A percentile compares a stretch with the other conserved stretches of the same genome.
phyloP scores from a whole-genome alignment of 37 sponge, comb jelly and placozoan genomes.

The Eunapius fragilis region DNA sequence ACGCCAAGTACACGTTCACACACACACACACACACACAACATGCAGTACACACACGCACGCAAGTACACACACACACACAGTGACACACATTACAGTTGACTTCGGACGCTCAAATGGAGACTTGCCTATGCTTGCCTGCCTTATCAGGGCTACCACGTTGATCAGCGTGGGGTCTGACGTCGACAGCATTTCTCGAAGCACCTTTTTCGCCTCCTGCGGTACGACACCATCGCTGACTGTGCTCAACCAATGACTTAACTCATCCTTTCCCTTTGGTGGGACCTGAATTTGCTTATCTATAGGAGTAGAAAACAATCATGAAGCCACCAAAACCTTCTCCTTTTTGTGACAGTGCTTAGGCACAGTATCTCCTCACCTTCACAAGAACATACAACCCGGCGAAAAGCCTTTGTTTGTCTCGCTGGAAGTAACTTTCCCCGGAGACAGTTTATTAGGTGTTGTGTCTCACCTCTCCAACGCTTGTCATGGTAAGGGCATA shows the following conservation, averaged over 20 bases:
- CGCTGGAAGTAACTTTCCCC: background rate
- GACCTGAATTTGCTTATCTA: background rate
- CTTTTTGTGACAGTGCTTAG: too few species aligned
- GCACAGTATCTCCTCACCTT: too few species aligned
- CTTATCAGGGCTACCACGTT: background rate
- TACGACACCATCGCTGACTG: background rate
- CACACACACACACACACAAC: too few species aligned
- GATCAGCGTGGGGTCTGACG: background rate
- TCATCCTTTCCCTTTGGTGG: background rate
- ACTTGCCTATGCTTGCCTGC: background rate
- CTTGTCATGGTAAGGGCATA: constrained; percentile 16
- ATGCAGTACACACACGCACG: background rate
- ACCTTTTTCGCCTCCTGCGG: background rate
- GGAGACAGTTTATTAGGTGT: background rate
- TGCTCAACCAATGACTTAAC: background rate
- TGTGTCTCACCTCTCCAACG: constrained; percentile 21
- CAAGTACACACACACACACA: background rate
- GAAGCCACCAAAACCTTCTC: too few species aligned
- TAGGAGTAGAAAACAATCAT: background rate
- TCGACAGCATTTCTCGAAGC: background rate
- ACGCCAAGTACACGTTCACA: too few species aligned
- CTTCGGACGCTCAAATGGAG: background rate
- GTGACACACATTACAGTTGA: too few species aligned
- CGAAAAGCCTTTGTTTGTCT: background rate
- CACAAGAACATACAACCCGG: constrained; percentile 1